phyloP scores from a whole-genome alignment of 1,140 invertebrate genomes.

The Chelonus insularis region DNA sequence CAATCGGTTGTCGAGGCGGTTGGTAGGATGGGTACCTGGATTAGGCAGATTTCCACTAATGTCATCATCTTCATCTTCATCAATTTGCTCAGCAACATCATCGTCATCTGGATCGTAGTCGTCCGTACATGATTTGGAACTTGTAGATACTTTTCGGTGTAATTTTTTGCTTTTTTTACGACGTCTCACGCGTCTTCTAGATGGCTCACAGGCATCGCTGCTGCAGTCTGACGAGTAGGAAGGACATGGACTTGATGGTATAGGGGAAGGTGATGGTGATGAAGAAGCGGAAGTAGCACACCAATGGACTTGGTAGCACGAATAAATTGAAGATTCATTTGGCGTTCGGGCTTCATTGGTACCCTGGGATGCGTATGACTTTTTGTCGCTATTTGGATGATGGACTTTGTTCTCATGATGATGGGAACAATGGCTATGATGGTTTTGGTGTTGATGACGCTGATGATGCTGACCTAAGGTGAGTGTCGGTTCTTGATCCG shows the following conservation, averaged over 20 bases:
- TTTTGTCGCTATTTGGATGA: conserved; percentile 30
- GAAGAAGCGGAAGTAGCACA: conserved; percentile 51
- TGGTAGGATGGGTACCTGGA: conserved; percentile 57
- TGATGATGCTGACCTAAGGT: conserved; percentile 54
- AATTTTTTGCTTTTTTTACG: background rate
- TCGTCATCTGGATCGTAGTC: background rate
- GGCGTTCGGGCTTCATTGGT: conserved; percentile 34
- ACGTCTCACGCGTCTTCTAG: background rate
- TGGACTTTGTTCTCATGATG: conserved; percentile 26
- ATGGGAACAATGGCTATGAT: conserved; percentile 29
- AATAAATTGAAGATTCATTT: conserved; percentile 50
- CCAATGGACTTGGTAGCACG: conserved; percentile 56
- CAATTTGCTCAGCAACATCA: conserved; percentile 21
- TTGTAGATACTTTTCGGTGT: conserved; percentile 4
- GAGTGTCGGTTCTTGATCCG: conserved; percentile 45
- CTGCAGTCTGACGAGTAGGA: conserved; percentile 50
- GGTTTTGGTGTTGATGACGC: conserved; percentile 36
- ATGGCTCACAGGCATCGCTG: conserved; percentile 32
- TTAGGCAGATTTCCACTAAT: conserved; percentile 54
- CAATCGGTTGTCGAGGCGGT: conserved; percentile 39
- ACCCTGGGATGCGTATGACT: conserved; percentile 34
- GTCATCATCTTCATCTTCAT: conserved; percentile 51
- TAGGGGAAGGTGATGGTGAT: conserved; percentile 48
- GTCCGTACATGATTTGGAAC: background rate
- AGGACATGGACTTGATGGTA: conserved; percentile 45